These are phyloP conservation scores for Echinops telfairi DNA, from an alignment of 2,113 vertebrate genomes.

Conservation along the genomic window DNA sequence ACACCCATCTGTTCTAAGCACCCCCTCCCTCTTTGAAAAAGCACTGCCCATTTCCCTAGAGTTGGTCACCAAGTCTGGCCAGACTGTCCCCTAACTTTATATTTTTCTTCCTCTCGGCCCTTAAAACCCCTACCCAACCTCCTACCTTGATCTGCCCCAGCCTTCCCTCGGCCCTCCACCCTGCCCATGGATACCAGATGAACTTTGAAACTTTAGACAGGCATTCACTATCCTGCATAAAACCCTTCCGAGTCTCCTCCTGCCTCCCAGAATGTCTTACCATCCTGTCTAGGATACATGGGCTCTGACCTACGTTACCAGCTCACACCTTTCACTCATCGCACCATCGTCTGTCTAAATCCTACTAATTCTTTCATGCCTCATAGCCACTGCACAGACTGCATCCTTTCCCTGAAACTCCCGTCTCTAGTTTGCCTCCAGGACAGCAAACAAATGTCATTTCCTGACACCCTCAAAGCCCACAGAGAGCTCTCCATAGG, in stretches of 20 bases:
- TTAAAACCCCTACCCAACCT: background rate
- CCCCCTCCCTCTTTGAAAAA: background rate
- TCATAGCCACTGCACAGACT: background rate
- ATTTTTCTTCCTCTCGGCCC: background rate
- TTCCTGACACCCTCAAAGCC: background rate
- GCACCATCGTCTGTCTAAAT: background rate
- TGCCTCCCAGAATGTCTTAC: background rate
- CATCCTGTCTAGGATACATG: background rate
- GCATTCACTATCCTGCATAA: background rate
- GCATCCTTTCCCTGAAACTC: background rate
- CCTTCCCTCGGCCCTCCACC: background rate
- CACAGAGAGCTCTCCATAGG: no score
- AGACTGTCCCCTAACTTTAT: background rate
- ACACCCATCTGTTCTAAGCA: background rate
- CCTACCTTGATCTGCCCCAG: background rate
- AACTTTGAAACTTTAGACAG: background rate
- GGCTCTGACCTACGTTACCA: background rate
- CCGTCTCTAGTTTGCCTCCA: background rate
- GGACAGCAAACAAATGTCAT: background rate
- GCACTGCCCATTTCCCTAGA: background rate
- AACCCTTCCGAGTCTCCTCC: background rate
- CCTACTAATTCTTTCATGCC: background rate
- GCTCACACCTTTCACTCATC: background rate
- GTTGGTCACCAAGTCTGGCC: background rate
- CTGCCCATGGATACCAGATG: background rate